Evolutionary conservation across 2,888 invertebrate genomes (phyloP).

Genomic region (Leptinotarsa peninsularis): DNA sequence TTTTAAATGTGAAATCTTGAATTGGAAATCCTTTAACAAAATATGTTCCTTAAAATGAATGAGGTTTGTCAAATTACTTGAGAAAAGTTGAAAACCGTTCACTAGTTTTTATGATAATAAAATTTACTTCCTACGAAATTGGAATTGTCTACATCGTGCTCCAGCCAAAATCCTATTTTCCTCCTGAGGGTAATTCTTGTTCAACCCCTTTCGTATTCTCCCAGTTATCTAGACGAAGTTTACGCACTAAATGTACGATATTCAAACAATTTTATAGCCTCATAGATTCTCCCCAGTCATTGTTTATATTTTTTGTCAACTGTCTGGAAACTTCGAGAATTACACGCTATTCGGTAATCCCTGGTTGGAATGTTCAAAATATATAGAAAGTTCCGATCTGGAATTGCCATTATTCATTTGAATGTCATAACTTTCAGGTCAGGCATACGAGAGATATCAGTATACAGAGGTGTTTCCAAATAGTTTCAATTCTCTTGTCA

Average conservation of each 20-base stretch:
- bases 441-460: neutral
- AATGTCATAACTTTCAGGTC: conserved; percentile 6
- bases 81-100: too few relatives aligned
- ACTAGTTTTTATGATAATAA: too few relatives aligned
- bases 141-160: too few relatives aligned
- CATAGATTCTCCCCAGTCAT: conserved; percentile 20
- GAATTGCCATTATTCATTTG: conserved; percentile 5
- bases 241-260: conserved; percentile 9
- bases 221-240: neutral
- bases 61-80: too few relatives aligned
- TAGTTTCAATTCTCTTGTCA: too few relatives aligned
- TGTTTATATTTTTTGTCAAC: conserved; percentile 18
- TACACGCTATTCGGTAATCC: conserved; percentile 7
- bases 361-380: conserved; percentile 7
- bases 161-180: neutral
- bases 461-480: neutral
- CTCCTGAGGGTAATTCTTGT: neutral
- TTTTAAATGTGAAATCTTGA: too few relatives aligned
- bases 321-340: conserved; percentile 11
- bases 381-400: conserved; percentile 1
- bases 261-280: conserved; percentile 6
- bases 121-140: too few relatives aligned
- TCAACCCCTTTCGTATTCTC: neutral
- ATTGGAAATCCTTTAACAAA: too few relatives aligned
- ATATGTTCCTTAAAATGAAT: too few relatives aligned